Conservation (phyloP, 2,113 vertebrate species). For the Salvator merianae region DNA sequence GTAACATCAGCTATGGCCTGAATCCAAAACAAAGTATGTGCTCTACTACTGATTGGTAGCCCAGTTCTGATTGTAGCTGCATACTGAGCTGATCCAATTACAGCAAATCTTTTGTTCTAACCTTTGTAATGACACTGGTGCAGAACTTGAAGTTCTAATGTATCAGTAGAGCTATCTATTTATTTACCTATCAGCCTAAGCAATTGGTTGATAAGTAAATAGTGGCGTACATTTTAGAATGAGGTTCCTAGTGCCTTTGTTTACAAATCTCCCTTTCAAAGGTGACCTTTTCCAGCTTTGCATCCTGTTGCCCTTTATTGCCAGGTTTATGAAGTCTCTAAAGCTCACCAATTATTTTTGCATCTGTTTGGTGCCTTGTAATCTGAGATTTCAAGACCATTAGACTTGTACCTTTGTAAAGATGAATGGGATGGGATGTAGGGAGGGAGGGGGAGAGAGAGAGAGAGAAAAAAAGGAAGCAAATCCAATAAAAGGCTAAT, state of each 20-base stretch:
- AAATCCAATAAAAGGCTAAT: constrained; percentile 17
- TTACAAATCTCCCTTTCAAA: not conserved
- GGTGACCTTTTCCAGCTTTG: constrained; percentile 16
- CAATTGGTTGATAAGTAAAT: too few relatives aligned
- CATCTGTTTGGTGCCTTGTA: constrained; percentile 10
- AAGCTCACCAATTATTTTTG: constrained; percentile 15
- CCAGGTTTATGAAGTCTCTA: constrained; percentile 4
- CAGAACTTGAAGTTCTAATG: not conserved
- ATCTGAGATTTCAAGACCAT: not conserved
- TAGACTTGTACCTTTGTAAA: not conserved
- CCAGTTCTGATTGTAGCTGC: too few relatives aligned
- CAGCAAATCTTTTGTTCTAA: too few relatives aligned
- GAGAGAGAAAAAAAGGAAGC: not conserved
- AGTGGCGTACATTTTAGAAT: not conserved
- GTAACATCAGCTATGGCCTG: too few relatives aligned
- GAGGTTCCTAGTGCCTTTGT: not conserved
- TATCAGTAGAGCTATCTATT: not conserved
- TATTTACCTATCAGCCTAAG: too few relatives aligned
- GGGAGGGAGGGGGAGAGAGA: too few relatives aligned
- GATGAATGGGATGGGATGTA: not conserved
- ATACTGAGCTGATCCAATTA: too few relatives aligned
- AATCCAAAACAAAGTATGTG: too few relatives aligned
- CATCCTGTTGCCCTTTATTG: constrained; percentile 15
- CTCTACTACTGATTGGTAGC: too few relatives aligned
- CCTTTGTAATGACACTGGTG: not conserved